Evolutionary conservation across 2,888 invertebrate genomes (phyloP).

Genomic region (Nomada lathburiana): DNA sequence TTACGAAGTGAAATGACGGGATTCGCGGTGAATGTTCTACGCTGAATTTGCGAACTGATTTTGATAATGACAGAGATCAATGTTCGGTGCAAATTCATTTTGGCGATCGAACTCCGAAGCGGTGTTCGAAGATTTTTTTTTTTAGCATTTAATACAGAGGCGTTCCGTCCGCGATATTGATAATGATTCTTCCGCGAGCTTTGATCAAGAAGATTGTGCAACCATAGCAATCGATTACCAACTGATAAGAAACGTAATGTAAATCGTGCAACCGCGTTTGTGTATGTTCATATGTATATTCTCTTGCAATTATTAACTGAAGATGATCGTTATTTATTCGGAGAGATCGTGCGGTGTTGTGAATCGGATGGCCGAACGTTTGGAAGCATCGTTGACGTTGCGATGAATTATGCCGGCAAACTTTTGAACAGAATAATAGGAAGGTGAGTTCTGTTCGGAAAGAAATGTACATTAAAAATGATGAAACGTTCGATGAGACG

Average conservation of each 20-base stretch:
- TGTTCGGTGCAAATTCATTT: too few relatives aligned
- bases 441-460: slow-evolving; percentile 22
- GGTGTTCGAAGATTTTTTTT: too few relatives aligned
- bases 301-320: neutral
- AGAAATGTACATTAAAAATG: neutral
- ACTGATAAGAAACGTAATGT: neutral
- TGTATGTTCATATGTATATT: neutral
- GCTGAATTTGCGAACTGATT: too few relatives aligned
- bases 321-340: neutral
- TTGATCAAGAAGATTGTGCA: too few relatives aligned
- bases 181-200: too few relatives aligned
- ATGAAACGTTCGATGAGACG: neutral
- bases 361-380: neutral
- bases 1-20: too few relatives aligned
- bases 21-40: too few relatives aligned
- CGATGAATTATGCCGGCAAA: slow-evolving; percentile 36
- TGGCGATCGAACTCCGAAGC: too few relatives aligned
- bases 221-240: neutral
- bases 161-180: too few relatives aligned
- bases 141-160: too few relatives aligned
- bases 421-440: slow-evolving; percentile 31
- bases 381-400: neutral
- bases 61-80: too few relatives aligned
- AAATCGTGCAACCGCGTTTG: neutral
- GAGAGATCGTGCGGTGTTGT: neutral